Percentiles rank a stretch among this genome's conserved stretches.
phyloP scores from a whole-genome alignment of 2,888 invertebrate species.

The Thecophora atra region DNA sequence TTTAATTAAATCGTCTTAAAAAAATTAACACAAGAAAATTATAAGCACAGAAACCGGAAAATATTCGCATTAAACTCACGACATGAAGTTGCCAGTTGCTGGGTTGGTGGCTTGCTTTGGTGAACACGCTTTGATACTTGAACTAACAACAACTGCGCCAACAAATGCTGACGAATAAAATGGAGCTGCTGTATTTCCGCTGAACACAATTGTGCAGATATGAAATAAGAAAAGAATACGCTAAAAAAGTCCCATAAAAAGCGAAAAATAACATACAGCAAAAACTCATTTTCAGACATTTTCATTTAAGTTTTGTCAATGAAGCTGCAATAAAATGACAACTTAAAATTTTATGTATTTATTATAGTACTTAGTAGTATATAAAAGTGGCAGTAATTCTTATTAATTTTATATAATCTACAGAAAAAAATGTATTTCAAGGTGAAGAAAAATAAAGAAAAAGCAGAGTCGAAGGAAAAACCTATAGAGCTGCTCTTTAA shows the following conservation, averaged over 20 bases:
- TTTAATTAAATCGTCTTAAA: too few relatives aligned
- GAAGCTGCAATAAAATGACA: background rate
- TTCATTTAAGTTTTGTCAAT: background rate
- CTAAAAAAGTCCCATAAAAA: background rate
- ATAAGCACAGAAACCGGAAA: constrained; percentile 11
- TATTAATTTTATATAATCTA: too few relatives aligned
- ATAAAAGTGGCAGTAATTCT: too few relatives aligned
- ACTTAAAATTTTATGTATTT: background rate
- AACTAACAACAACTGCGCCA: too few relatives aligned
- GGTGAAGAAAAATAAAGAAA: too few relatives aligned
- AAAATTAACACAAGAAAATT: background rate
- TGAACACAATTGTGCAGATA: too few relatives aligned
- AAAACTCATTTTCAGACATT: background rate
- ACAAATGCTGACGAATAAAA: background rate
- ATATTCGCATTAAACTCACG: constrained; percentile 14
- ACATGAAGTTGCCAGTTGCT: background rate
- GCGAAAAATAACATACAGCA: background rate
- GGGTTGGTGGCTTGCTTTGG: constrained; percentile 6
- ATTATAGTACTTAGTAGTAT: too few relatives aligned
- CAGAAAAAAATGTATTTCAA: too few relatives aligned
- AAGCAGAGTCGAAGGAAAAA: too few relatives aligned
- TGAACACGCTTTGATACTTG: constrained; percentile 1
- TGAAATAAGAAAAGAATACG: too few relatives aligned
- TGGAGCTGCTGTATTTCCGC: constrained; percentile 7
- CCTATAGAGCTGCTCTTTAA: too few relatives aligned